Conservation (phyloP, 2,113 vertebrate species). For the Misgurnus anguillicaudatus region DNA sequence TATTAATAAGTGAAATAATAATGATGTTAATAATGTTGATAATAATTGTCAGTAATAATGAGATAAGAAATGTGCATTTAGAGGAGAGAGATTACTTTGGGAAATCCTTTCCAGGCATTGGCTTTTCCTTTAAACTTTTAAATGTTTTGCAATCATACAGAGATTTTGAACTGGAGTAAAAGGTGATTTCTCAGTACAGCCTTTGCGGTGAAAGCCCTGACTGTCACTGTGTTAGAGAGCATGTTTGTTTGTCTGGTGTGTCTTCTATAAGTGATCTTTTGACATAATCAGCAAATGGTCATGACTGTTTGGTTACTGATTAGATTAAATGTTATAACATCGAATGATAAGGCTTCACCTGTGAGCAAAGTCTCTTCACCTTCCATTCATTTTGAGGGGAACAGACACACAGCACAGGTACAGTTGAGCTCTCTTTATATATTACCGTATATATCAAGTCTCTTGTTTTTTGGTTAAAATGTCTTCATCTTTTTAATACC, state of each 20-base stretch:
- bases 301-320: conserved; percentile 68
- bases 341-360: conserved; percentile 61
- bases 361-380: conserved; percentile 67
- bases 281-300: conserved; percentile 63
- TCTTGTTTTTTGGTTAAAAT: no score
- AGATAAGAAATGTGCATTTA: no score
- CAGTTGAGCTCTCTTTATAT: neutral
- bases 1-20: no score
- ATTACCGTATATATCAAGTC: neutral
- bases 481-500: neutral
- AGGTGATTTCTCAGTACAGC: neutral
- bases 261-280: conserved; percentile 47
- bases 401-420: conserved; percentile 30
- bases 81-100: no score
- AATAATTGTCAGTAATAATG: no score
- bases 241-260: neutral
- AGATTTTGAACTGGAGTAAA: neutral
- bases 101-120: no score
- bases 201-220: neutral
- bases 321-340: conserved; percentile 63
- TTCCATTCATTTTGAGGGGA: conserved; percentile 17
- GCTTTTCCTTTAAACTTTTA: no score
- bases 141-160: neutral
- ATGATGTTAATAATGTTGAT: no score
- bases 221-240: neutral